These are phyloP conservation scores for Brachynemurus nebulosus DNA, from an alignment of 2,888 invertebrate species.

Conservation along the genomic window DNA sequence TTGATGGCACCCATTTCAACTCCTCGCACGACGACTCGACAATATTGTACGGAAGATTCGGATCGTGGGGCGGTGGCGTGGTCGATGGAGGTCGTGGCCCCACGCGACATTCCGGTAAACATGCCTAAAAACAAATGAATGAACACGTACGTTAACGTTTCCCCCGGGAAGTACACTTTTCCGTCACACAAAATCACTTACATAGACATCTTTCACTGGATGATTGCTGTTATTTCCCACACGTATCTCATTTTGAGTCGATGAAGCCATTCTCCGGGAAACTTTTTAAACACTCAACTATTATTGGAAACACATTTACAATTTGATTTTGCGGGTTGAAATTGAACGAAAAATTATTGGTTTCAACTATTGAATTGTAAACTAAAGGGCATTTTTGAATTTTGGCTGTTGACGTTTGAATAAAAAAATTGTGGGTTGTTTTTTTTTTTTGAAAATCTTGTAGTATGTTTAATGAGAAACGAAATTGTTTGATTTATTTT, in stretches of 20 bases:
- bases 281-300: no score
- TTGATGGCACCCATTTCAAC: constrained; percentile 86
- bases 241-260: constrained; percentile 64
- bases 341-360: no score
- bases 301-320: no score
- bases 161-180: background rate
- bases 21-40: constrained; percentile 50
- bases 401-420: no score
- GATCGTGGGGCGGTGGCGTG: constrained; percentile 39
- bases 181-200: constrained; percentile 32
- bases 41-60: constrained; percentile 36
- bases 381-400: no score
- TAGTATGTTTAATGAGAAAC: no score
- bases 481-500: no score
- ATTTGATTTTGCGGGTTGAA: no score
- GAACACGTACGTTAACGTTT: background rate
- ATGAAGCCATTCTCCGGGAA: constrained; percentile 36
- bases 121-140: constrained; percentile 23
- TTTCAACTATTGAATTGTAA: no score
- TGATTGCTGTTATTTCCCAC: constrained; percentile 56
- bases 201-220: constrained; percentile 57
- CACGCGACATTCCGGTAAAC: constrained; percentile 34
- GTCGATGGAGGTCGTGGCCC: constrained; percentile 35
- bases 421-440: no score
- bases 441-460: no score